Base-by-base conservation (phyloP, 2,888 invertebrate genomes). In the Poecilus cupreus region DNA sequence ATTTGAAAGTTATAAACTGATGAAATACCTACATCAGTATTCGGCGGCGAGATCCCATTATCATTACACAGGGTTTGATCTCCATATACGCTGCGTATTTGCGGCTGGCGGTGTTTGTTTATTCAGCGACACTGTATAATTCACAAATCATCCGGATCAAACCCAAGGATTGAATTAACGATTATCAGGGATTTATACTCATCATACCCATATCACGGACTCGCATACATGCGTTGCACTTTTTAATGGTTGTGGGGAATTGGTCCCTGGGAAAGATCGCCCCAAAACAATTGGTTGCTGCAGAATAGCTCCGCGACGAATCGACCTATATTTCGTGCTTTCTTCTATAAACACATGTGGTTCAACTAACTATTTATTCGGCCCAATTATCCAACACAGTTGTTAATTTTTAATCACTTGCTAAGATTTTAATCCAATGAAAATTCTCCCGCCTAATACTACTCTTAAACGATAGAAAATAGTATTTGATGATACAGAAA, bases 61-160 rank as follows among this genome's bases (percentile, higher is more conserved):
- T 26, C 60, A 60, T 60, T 60, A 60, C n/a, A 60, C 24, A 60
- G 60, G 26, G 24, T 54, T 54, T 22, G 54, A 54, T 60, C 24
- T 24, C 13, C 60, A 60, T 26, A 60, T 60, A 13, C 6, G 22
- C 22, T 54, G 20, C 11, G 54, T 11, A 22, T 54, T 54, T 54
- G 54, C 54, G 54, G 54, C 20, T 24, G 13, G 60, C 5, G 24
- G 60, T 60, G 60, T 60, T 60, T 60, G 60, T 60, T 60, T 60
- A 60, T 60, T 26, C 60, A 26, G 26, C 13, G 22, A 26, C 60
- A 60, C 26, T 13, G 60, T 60, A 60, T 60, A 60, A 60, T 60
- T 60, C 32, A 60, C 60, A 60, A 60, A 60, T 60, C 60, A 60
- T 60, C 60, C 60, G 26, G 60, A 60, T 60, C 60, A 24, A 60